Base-by-base conservation (phyloP, 1,140 invertebrate genomes). In the Leptinotarsa texana region DNA sequence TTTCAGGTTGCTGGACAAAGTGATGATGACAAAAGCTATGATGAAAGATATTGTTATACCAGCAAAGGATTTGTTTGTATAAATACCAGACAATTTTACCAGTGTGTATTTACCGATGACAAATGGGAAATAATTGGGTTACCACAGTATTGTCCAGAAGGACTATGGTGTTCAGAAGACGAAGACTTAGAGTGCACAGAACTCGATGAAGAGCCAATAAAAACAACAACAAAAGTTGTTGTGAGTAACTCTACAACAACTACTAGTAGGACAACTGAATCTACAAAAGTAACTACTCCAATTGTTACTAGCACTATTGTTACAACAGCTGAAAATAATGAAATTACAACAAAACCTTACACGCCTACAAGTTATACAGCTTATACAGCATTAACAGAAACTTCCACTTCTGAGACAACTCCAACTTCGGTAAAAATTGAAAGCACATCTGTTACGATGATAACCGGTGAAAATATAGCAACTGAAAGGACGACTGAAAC, bases 11-110 rank as follows among this genome's bases (percentile, higher is more conserved):
- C 5, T 57, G 51, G 15, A 57, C 51, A 57, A 57, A 57, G 51
- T 57, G 51, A 57, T 18, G 51, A 57, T 15, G 17, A 15, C 1
- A 57, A 57, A 18, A 57, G 51, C 13, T 57, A 17, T 57, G 21
- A 22, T 15, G 63, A 66, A 21, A 66, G 15, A 66, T 24, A 24
- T 22, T 24, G 27, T 24, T 66, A 33, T 66, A 48, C n/a, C 0
- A 13, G 15, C 51, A 70, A n/a, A 22, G 47, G 47, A 57, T 70
- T 70, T 13, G 21, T 57, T 18, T 70, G 69, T 22, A 18, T 49
- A 11, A 61, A 70, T n/a, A 22, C 17, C 24, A 70, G 42, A 22
- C 22, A 22, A 42, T 70, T 70, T 57, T 70, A 70, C 22, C 69
- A 70, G 22, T 70, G 69, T 27, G 69, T 70, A 15, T 18, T 13